Percentiles rank a stretch among this genome's conserved stretches.
These are phyloP conservation scores for Malacoctenus gilli DNA, from an alignment of 2,797 vertebrate genomes.

Conservation along the genomic window DNA sequence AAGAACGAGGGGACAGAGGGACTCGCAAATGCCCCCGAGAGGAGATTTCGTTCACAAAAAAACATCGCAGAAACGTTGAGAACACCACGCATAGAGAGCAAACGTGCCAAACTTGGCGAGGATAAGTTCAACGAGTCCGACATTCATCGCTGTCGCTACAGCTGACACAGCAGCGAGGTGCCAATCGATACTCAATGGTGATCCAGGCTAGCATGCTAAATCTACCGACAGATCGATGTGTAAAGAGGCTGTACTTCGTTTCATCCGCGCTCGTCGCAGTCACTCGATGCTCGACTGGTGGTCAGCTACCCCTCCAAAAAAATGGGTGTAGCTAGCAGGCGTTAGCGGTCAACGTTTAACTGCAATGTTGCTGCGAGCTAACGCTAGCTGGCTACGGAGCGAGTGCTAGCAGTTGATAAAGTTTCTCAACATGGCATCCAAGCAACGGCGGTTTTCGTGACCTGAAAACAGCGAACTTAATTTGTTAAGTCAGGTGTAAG, in stretches of 20 bases:
- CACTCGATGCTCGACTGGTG: constrained; percentile 44
- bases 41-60: not conserved
- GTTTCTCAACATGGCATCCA: constrained; percentile 16
- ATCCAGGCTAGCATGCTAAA: constrained; percentile 54
- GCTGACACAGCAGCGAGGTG: constrained; percentile 50
- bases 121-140: constrained; percentile 43
- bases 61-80: too few species aligned
- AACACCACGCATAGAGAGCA: constrained; percentile 8
- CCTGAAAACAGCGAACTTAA: not conserved
- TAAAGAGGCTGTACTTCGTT: constrained; percentile 25
- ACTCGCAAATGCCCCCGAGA: constrained; percentile 18
- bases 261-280: constrained; percentile 29
- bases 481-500: not conserved
- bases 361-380: constrained; percentile 44
- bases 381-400: constrained; percentile 22
- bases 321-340: constrained; percentile 66
- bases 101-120: constrained; percentile 23
- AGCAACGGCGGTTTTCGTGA: not conserved
- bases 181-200: constrained; percentile 47
- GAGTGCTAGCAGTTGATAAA: constrained; percentile 22
- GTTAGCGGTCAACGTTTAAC: constrained; percentile 65
- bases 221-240: constrained; percentile 46
- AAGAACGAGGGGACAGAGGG: not conserved
- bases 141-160: constrained; percentile 31
- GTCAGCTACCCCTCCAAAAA: constrained; percentile 29